These are phyloP conservation scores for Trichonephila clavipes DNA, from an alignment of 1,140 invertebrate species.

Conservation along the genomic window DNA sequence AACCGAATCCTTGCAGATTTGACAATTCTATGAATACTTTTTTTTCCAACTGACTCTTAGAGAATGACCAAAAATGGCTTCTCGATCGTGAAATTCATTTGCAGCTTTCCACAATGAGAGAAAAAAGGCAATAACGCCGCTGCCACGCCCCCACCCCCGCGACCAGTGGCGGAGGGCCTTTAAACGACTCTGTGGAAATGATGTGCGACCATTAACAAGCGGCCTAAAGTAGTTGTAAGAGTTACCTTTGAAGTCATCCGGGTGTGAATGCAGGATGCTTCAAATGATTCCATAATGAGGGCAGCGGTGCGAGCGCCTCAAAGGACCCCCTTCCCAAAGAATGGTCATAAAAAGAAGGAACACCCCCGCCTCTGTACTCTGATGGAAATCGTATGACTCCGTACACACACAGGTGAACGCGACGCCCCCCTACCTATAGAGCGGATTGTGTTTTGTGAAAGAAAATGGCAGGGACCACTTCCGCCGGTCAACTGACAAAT, in stretches of 20 bases:
- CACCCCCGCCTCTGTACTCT: conserved; percentile 49
- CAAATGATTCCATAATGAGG: conserved; percentile 58
- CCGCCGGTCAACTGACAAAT: background rate
- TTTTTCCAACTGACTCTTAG: no score
- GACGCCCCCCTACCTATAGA: background rate
- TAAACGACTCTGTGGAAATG: conserved; percentile 38
- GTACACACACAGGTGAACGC: conserved; percentile 26
- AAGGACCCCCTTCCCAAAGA: background rate
- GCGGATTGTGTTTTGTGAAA: background rate
- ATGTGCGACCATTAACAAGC: conserved; percentile 55
- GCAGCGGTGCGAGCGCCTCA: conserved; percentile 26
- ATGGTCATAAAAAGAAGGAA: conserved; percentile 51
- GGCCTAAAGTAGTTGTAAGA: conserved; percentile 16
- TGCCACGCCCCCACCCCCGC: background rate
- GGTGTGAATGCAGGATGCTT: conserved; percentile 63
- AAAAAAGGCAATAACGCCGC: conserved; percentile 1
- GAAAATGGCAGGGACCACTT: background rate
- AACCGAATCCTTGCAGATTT: no score
- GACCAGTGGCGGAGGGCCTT: conserved; percentile 35
- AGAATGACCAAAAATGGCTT: background rate
- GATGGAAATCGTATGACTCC: conserved; percentile 40
- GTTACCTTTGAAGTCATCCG: conserved; percentile 59
- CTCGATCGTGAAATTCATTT: background rate
- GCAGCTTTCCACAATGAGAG: background rate
- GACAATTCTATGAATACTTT: no score